Percentiles rank a stretch among this genome's conserved stretches.
Evolutionary conservation across 2,888 invertebrate genomes (phyloP).

Genomic region (Harpalus rubripes): DNA sequence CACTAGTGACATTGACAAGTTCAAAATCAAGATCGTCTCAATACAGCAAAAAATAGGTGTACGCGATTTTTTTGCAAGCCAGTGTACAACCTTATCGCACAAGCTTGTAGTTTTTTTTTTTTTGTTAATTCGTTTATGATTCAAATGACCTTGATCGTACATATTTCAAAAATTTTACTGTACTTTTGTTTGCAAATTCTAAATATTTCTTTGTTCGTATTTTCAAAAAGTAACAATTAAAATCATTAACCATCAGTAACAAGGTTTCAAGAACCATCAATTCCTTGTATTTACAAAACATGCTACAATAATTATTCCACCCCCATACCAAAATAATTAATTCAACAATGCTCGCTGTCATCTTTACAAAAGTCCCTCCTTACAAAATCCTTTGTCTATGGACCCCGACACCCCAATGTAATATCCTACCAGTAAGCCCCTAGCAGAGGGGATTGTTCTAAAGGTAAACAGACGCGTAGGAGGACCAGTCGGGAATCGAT

Average conservation of each 20-base stretch:
- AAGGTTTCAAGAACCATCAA: background rate
- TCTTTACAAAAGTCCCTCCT: background rate
- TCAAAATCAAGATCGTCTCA: too few relatives aligned
- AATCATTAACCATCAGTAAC: background rate
- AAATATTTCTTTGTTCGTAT: background rate
- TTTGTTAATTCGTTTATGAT: too few relatives aligned
- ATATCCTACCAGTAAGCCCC: background rate
- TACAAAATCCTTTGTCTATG: background rate
- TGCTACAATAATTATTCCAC: background rate
- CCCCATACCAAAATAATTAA: background rate
- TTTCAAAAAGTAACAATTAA: background rate
- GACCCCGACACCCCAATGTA: background rate
- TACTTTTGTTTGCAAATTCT: background rate
- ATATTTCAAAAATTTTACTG: background rate
- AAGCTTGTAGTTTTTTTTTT: too few relatives aligned
- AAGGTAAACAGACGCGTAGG: constrained; percentile 48
- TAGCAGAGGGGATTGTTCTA: constrained; percentile 18
- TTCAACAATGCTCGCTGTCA: background rate
- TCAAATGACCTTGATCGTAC: too few relatives aligned
- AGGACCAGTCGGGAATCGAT: constrained; percentile 40
- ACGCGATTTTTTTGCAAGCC: too few relatives aligned
- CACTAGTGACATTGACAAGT: too few relatives aligned
- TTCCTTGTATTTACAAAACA: background rate
- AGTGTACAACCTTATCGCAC: too few relatives aligned
- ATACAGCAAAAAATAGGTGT: too few relatives aligned